A percentile compares a stretch with the other conserved stretches of the same genome.
Evolutionary conservation across 2,888 invertebrate species (phyloP).

Genomic region (Lomographa bimaculata): DNA sequence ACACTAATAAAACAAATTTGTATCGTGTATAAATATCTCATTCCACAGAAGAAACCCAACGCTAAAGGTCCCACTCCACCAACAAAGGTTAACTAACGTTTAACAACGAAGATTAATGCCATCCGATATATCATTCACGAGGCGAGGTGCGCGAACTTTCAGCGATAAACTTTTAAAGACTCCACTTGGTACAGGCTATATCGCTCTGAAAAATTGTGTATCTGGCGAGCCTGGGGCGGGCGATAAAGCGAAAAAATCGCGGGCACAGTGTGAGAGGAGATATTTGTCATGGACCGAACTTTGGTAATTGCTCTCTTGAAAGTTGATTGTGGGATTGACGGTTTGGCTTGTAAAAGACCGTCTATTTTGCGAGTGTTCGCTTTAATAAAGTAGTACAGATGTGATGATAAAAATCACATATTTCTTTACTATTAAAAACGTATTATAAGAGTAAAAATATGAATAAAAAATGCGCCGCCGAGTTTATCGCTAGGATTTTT

Average conservation of each 20-base stretch:
- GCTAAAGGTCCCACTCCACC: constrained; percentile 43
- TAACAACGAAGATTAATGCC: constrained; percentile 72
- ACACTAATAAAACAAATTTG: too few relatives aligned
- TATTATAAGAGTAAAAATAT: too few relatives aligned
- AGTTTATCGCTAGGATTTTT: too few relatives aligned
- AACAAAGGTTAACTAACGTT: constrained; percentile 64
- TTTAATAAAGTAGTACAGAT: too few relatives aligned
- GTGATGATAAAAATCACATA: too few relatives aligned
- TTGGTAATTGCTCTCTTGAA: constrained; percentile 73
- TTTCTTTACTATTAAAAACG: too few relatives aligned
- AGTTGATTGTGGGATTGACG: constrained; percentile 44
- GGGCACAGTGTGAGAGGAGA: constrained; percentile 66
- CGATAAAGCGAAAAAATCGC: constrained; percentile 76
- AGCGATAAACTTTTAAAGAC: constrained; percentile 82
- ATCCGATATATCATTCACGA: constrained; percentile 70
- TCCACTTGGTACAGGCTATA: constrained; percentile 66
- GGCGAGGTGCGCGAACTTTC: constrained; percentile 71
- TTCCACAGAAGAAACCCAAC: too few relatives aligned
- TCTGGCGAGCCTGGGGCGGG: constrained; percentile 69
- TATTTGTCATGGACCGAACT: constrained; percentile 75
- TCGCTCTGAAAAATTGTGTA: constrained; percentile 81
- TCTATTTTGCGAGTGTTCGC: too few relatives aligned
- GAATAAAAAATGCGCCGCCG: too few relatives aligned
- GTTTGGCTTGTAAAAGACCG: constrained; percentile 9
- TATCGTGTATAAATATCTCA: too few relatives aligned